Conservation (phyloP, 2,113 vertebrate genomes). For the Osmerus eperlanus region DNA sequence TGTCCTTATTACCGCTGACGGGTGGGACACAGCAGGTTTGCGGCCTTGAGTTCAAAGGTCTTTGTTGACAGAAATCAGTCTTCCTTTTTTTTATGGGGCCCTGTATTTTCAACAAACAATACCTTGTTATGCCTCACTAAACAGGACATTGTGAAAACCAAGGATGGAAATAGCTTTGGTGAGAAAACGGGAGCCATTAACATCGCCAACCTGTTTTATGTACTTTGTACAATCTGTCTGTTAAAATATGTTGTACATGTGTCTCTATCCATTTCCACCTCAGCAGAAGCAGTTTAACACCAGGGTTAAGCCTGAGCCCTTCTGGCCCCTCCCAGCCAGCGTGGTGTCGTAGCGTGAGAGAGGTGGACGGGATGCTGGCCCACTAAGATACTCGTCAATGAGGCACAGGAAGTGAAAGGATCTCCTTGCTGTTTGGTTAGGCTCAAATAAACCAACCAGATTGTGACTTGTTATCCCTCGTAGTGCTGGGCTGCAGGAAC, state of each 20-base stretch:
- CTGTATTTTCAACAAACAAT: slow-evolving; percentile 12
- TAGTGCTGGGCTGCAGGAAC: slow-evolving; percentile 15
- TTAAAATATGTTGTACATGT: too few species aligned
- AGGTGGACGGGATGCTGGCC: too few species aligned
- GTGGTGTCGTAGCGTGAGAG: too few species aligned
- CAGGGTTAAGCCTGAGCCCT: too few species aligned
- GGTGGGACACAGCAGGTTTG: slow-evolving; percentile 38
- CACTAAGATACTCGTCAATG: background rate
- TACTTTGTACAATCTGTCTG: too few species aligned
- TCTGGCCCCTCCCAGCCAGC: too few species aligned
- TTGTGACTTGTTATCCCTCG: slow-evolving; percentile 13
- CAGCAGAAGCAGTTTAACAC: too few species aligned
- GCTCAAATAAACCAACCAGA: slow-evolving; percentile 31
- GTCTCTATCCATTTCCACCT: too few species aligned
- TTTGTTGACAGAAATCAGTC: slow-evolving; percentile 46
- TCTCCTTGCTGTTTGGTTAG: slow-evolving; percentile 1
- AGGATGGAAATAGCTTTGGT: too few species aligned
- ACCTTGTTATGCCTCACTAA: background rate
- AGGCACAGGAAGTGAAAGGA: slow-evolving; percentile 5
- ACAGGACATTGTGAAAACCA: background rate
- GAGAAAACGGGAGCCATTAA: too few species aligned
- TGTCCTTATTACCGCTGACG: slow-evolving; percentile 40
- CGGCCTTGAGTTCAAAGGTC: slow-evolving; percentile 19
- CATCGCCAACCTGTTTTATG: too few species aligned
- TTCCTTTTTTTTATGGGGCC: background rate